A percentile compares a stretch with the other conserved stretches of the same genome.
phyloP scores from a whole-genome alignment of 23 tunicate species.

The Oikopleura dioica region DNA sequence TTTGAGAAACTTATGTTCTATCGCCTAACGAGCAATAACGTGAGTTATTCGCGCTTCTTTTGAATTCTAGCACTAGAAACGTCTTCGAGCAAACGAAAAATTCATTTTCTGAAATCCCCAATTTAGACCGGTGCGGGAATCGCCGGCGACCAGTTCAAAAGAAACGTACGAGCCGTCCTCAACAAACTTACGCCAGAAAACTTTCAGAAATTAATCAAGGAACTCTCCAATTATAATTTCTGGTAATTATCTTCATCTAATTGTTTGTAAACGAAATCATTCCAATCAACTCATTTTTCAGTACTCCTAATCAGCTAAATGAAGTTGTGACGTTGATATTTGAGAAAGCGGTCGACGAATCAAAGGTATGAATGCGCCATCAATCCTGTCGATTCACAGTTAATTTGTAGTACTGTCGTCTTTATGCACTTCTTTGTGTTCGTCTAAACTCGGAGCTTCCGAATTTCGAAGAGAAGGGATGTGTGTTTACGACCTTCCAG shows the following conservation, averaged over 20 bases:
- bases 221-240: slow-evolving; percentile 31
- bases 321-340: slow-evolving; percentile 16
- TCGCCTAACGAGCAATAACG: too few species aligned
- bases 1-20: too few species aligned
- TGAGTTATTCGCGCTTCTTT: too few species aligned
- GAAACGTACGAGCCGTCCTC: slow-evolving; percentile 19
- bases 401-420: slow-evolving; percentile 66
- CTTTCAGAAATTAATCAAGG: slow-evolving; percentile 39
- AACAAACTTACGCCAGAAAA: slow-evolving; percentile 90
- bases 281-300: too few species aligned
- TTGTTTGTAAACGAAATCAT: too few species aligned
- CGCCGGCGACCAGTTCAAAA: slow-evolving; percentile 1
- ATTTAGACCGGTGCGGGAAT: slow-evolving; percentile 14
- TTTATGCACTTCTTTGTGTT: slow-evolving; percentile 66
- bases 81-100: too few species aligned
- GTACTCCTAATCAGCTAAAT: too few species aligned
- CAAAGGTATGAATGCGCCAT: too few species aligned
- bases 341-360: slow-evolving; percentile 82
- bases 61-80: too few species aligned
- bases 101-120: background rate
- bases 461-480: slow-evolving; percentile 34
- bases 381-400: too few species aligned
- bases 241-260: too few species aligned
- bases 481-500: background rate
- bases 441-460: slow-evolving; percentile 83